Evolutionary conservation across 2,888 invertebrate species (phyloP).

Genomic region (Tineola bisselliella): DNA sequence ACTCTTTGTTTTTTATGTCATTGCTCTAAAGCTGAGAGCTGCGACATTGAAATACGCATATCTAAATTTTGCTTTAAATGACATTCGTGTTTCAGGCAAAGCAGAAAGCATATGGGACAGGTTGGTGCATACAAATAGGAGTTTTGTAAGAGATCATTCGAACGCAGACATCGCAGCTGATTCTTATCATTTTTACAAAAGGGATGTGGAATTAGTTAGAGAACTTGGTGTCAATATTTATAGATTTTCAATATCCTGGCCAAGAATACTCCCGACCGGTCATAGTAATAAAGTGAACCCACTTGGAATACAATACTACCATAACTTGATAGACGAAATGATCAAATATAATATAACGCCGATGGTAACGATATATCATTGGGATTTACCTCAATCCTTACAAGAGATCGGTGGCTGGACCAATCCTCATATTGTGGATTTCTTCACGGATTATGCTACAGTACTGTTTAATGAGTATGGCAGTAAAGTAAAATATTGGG

Average conservation of each 20-base stretch:
- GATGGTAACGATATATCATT: conserved; percentile 76
- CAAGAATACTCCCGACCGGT: conserved; percentile 77
- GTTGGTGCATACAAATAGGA: conserved; percentile 56
- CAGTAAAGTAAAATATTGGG: conserved; percentile 75
- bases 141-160: conserved; percentile 61
- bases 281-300: conserved; percentile 72
- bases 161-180: conserved; percentile 76
- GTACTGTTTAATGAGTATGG: conserved; percentile 70
- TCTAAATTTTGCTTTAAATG: background rate
- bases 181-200: conserved; percentile 73
- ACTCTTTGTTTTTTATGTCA: conserved; percentile 10
- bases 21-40: background rate
- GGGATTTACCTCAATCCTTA: conserved; percentile 74
- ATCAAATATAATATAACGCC: conserved; percentile 74
- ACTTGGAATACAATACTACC: conserved; percentile 80
- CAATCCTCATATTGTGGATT: conserved; percentile 71
- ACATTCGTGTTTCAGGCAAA: conserved; percentile 60
- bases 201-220: conserved; percentile 71
- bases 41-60: background rate
- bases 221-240: conserved; percentile 73
- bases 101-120: conserved; percentile 72
- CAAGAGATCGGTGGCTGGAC: conserved; percentile 76
- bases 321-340: conserved; percentile 77
- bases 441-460: conserved; percentile 72
- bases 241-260: conserved; percentile 81